Percentiles rank a stretch among this genome's conserved stretches.
phyloP scores from a whole-genome alignment of 2,888 invertebrate genomes.

The Macrophya alboannulata region DNA sequence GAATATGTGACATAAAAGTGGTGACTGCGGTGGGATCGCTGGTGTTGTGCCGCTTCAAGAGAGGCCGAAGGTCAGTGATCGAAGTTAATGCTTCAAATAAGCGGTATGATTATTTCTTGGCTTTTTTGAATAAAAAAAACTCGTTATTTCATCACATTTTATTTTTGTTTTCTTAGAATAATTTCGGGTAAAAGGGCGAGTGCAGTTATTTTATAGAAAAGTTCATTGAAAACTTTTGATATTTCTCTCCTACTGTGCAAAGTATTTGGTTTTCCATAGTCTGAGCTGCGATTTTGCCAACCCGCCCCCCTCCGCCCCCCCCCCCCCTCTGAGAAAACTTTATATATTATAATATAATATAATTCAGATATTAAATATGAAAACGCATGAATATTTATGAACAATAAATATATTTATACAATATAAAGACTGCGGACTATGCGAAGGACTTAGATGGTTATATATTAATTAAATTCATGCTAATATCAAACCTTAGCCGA shows the following conservation, averaged over 20 bases:
- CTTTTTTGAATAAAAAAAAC: too few relatives aligned
- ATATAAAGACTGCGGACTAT: slow-evolving; percentile 58
- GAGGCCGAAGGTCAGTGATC: too few relatives aligned
- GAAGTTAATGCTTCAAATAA: too few relatives aligned
- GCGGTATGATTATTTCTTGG: too few relatives aligned
- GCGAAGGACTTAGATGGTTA: slow-evolving; percentile 20
- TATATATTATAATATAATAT: slow-evolving; percentile 47
- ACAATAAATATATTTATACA: slow-evolving; percentile 75
- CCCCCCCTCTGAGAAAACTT: background rate
- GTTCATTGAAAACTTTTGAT: background rate
- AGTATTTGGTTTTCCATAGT: background rate
- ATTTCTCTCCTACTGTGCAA: background rate
- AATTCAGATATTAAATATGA: slow-evolving; percentile 48
- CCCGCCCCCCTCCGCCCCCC: too few relatives aligned
- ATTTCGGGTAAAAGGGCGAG: too few relatives aligned
- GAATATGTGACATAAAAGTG: background rate
- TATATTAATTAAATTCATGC: slow-evolving; percentile 51
- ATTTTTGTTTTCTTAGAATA: background rate
- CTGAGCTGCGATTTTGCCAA: background rate
- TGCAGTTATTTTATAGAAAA: background rate
- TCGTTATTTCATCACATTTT: too few relatives aligned
- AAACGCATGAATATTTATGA: slow-evolving; percentile 77
- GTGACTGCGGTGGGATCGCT: background rate
- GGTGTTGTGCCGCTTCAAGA: background rate
- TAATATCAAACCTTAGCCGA: slow-evolving; percentile 23